Conservation (phyloP, 2,113 vertebrate species). For the Paracanthobrama guichenoti region DNA sequence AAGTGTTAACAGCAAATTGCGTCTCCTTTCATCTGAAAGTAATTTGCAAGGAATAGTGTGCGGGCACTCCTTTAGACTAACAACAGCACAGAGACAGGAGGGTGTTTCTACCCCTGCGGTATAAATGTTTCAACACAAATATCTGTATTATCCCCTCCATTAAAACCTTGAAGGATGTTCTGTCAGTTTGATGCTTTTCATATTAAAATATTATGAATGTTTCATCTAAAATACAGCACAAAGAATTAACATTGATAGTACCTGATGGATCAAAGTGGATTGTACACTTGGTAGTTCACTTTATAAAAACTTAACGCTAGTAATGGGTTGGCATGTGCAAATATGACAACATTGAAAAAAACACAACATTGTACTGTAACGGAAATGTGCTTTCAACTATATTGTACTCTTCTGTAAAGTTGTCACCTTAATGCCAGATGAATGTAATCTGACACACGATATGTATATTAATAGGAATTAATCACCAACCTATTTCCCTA, state of each 20-base stretch:
- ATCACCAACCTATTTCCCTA: background rate
- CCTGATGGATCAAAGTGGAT: background rate
- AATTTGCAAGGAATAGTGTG: constrained; percentile 21
- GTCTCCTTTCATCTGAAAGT: constrained; percentile 27
- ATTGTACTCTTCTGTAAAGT: background rate
- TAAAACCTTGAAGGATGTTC: background rate
- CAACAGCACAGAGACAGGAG: background rate
- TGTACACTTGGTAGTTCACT: background rate
- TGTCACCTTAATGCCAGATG: constrained; percentile 17
- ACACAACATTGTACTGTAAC: constrained; percentile 1
- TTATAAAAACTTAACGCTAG: background rate
- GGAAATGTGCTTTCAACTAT: constrained; percentile 2
- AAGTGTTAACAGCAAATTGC: constrained; percentile 37
- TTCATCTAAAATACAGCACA: constrained; percentile 1
- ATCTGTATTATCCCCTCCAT: background rate
- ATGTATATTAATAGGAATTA: too few relatives aligned
- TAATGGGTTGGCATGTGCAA: constrained; percentile 15
- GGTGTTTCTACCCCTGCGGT: background rate
- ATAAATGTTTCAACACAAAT: constrained; percentile 38
- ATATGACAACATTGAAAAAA: background rate
- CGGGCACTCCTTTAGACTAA: background rate
- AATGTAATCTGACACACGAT: background rate
- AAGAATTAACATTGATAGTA: background rate
- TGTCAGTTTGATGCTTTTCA: background rate
- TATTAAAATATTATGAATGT: constrained; percentile 12